Evolutionary conservation across 2,888 invertebrate species (phyloP).

Genomic region (Dromius quadrimaculatus): DNA sequence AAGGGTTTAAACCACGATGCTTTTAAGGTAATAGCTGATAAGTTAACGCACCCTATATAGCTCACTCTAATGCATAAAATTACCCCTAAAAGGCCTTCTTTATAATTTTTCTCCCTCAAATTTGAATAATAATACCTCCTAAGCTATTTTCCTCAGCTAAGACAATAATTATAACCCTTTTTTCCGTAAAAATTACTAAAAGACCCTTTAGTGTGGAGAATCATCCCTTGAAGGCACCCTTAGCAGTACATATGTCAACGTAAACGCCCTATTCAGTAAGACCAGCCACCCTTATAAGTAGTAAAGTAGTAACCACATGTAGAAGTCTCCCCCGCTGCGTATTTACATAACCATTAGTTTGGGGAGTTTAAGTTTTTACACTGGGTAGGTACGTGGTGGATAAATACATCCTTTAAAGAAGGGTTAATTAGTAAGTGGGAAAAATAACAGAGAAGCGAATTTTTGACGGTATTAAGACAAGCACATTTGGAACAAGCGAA

Average conservation of each 20-base stretch:
- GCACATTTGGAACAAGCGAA: too few species aligned
- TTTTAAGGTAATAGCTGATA: not conserved
- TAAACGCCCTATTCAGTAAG: not conserved
- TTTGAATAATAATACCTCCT: too few species aligned
- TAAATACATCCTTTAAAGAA: conserved; percentile 22
- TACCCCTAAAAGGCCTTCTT: not conserved
- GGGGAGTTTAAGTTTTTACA: conserved; percentile 28
- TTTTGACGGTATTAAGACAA: too few species aligned
- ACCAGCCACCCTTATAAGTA: not conserved
- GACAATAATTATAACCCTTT: conserved; percentile 9
- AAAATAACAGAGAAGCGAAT: too few species aligned
- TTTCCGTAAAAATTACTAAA: not conserved
- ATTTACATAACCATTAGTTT: conserved; percentile 32
- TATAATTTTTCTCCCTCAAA: not conserved
- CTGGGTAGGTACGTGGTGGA: not conserved
- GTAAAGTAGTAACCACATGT: not conserved
- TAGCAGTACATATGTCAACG: not conserved
- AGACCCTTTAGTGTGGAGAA: not conserved
- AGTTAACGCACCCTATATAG: too few species aligned
- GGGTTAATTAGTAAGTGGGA: conserved; percentile 32
- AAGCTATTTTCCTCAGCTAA: too few species aligned
- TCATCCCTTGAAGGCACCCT: not conserved
- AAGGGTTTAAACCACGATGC: not conserved
- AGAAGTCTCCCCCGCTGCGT: not conserved
- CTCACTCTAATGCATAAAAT: not conserved